These are phyloP conservation scores for Pelobates fuscus DNA, from an alignment of 2,113 vertebrate species.

Conservation along the genomic window DNA sequence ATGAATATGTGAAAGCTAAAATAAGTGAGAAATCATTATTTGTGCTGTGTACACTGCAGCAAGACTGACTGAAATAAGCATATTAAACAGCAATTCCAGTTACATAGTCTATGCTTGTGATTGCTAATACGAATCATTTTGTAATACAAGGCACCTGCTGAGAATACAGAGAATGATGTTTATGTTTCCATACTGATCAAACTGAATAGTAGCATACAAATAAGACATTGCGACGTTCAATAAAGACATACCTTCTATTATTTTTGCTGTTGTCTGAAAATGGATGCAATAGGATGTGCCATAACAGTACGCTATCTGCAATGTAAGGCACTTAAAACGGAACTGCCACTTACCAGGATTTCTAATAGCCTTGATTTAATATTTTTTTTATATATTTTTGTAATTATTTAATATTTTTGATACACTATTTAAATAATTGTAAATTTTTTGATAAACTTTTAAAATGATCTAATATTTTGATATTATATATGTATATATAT, in stretches of 20 bases:
- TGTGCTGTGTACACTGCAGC: constrained; percentile 9
- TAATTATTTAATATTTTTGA: no score
- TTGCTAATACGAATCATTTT: background rate
- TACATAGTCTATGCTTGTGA: background rate
- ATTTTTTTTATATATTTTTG: no score
- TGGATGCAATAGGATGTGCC: background rate
- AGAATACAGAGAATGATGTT: constrained; percentile 21
- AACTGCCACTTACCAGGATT: no score
- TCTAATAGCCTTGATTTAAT: no score
- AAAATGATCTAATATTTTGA: no score
- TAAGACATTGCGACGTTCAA: background rate
- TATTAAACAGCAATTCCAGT: constrained; percentile 18
- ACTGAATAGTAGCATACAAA: background rate
- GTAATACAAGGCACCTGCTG: constrained; percentile 21
- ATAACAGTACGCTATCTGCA: no score
- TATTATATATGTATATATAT: no score
- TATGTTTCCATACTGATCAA: constrained; percentile 5
- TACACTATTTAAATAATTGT: no score
- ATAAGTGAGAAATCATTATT: constrained; percentile 34
- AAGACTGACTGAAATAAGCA: background rate
- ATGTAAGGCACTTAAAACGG: no score
- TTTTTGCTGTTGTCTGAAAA: background rate
- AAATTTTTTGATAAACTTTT: no score
- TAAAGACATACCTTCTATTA: background rate
- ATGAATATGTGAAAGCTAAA: constrained; percentile 26